Percentiles rank a stretch among this genome's conserved stretches.
phyloP scores from a whole-genome alignment of 1,140 invertebrate species.

The Oryctes rhinoceros region DNA sequence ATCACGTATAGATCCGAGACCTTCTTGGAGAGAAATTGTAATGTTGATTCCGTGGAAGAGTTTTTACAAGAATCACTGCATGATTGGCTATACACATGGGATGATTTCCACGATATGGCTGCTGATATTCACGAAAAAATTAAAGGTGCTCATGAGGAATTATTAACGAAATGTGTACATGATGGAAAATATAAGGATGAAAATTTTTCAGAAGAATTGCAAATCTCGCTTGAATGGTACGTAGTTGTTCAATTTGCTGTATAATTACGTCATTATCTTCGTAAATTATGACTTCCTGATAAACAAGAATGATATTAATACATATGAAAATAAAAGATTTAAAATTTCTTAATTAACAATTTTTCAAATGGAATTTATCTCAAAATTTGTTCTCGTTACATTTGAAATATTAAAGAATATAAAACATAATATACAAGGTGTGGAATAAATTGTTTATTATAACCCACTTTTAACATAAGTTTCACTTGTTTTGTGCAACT shows the following conservation, averaged over 20 bases:
- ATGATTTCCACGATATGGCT: constrained; percentile 18
- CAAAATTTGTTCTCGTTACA: no score
- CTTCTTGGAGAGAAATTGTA: constrained; percentile 5
- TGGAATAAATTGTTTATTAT: no score
- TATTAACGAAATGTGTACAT: neutral
- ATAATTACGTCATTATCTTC: no score
- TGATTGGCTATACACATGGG: neutral
- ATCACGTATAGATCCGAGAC: neutral
- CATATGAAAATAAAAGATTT: no score
- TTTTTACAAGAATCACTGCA: constrained; percentile 26
- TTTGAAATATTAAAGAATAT: no score
- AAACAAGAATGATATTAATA: no score
- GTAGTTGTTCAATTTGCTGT: neutral
- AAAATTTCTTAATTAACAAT: no score
- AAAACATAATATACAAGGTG: no score
- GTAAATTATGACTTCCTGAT: no score
- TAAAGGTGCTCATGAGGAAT: neutral
- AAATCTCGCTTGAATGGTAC: constrained; percentile 21
- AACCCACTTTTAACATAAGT: no score
- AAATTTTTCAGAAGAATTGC: constrained; percentile 17
- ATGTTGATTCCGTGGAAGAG: neutral
- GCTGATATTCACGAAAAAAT: constrained; percentile 13
- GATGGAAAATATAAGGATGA: neutral
- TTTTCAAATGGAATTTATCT: no score
- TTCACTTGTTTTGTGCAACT: no score